Evolutionary conservation across 2,888 invertebrate species (phyloP), one percentile per base, ranked within the genome.

Genomic region (Rambutsinella grinnellia): DNA sequence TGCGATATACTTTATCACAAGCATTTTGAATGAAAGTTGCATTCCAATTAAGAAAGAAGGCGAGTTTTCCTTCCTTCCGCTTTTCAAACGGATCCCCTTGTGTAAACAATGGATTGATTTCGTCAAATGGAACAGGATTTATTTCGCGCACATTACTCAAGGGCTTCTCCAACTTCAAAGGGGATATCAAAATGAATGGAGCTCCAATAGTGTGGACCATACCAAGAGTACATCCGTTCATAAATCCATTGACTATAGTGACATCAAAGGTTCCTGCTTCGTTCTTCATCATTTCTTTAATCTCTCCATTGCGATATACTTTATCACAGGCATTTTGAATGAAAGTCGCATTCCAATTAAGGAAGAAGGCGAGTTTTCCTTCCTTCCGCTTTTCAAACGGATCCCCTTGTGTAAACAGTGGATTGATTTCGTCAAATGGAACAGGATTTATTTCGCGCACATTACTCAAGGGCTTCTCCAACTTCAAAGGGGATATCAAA

Each of bases 171-270:
- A 85, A 83, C 66, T 87, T 87, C 65, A 86, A 80, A 1, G 87
- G 87, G 1, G 89, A 87, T 19, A 89, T 87, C 0, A 89, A 76
- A 47, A 78, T 70, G 21, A 53, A 58, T 10, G 78, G 76, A 19
- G 65, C 56, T 36, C 76, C 57, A 13, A 78, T 36, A n/a, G 46
- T 2, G 10, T 66, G 60, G 0, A 78, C 49, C 1, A 76, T 19
- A 23, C 80, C 80, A 28, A 66, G 53, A n/a, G 87, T 81, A 6
- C 88, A 88, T 80, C 89, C 89, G 81, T 88, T 88, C 19, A 88
- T 81, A 80, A 89, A 88, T 56, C 80, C 68, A 49, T 84, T 84
- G 3, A 83, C 77, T 17, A 86, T 66, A 3, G 85, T 78, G 15
- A 86, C 58, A 65, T 86, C 85, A 67, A 82, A 84, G 24, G 61